These are phyloP conservation scores for Amorpha juglandis DNA, from an alignment of 2,888 invertebrate species.

Conservation along the genomic window DNA sequence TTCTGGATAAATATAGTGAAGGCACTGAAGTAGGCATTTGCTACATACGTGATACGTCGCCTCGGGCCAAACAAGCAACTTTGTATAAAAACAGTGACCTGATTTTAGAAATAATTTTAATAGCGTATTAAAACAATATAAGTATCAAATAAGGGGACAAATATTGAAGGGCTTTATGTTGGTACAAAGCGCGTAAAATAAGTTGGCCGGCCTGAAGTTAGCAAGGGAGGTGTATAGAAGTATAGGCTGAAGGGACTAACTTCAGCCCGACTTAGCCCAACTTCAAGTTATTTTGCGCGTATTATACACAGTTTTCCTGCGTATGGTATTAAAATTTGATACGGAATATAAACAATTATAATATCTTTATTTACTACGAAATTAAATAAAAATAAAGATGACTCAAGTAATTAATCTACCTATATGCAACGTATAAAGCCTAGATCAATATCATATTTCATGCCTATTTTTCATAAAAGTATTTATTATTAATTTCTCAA, in stretches of 20 bases:
- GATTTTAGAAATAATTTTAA: background rate
- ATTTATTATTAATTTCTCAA: background rate
- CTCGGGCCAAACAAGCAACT: background rate
- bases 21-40: no score
- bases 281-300: no score
- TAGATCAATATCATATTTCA: background rate
- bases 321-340: background rate
- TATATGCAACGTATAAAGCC: background rate
- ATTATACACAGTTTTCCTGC: background rate
- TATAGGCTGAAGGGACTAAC: no score
- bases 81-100: conserved; percentile 12
- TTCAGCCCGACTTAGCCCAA: no score
- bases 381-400: background rate
- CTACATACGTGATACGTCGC: background rate
- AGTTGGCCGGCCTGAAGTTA: no score
- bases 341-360: background rate
- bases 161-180: conserved; percentile 31
- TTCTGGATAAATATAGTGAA: no score
- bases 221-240: no score
- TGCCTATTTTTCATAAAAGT: background rate
- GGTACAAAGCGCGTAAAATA: background rate
- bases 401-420: background rate
- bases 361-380: background rate
- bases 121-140: conserved; percentile 19
- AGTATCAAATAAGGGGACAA: conserved; percentile 16